A percentile compares a stretch with the other conserved stretches of the same genome.
phyloP scores from a whole-genome alignment of 2,797 vertebrate species.

The Amblyopsis hoosieri region DNA sequence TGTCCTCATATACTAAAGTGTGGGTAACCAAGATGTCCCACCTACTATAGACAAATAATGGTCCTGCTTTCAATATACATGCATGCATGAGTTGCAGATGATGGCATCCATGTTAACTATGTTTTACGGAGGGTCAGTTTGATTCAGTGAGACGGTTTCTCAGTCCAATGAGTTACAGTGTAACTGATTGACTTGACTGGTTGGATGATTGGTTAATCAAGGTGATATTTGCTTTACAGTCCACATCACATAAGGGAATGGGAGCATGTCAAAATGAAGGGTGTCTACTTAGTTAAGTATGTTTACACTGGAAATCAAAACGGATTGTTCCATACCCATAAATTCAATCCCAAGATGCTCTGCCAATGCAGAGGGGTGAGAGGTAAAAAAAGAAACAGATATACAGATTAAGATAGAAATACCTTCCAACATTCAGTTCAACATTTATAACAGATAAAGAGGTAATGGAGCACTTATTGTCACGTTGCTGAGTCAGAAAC shows the following conservation, averaged over 20 bases:
- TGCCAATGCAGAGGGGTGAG: slow-evolving; percentile 89
- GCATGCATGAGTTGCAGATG: slow-evolving; percentile 58
- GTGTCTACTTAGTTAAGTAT: slow-evolving; percentile 69
- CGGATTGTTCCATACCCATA: slow-evolving; percentile 95
- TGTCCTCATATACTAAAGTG: too few species aligned
- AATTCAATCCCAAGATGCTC: slow-evolving; percentile 99
- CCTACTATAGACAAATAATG: slow-evolving; percentile 38
- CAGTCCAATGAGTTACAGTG: slow-evolving; percentile 49
- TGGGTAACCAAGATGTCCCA: too few species aligned
- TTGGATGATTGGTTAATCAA: slow-evolving; percentile 69
- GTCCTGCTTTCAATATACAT: slow-evolving; percentile 37
- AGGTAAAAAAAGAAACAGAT: slow-evolving; percentile 72
- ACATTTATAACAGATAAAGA: slow-evolving; percentile 56
- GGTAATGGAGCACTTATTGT: slow-evolving; percentile 45
- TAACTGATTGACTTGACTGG: slow-evolving; percentile 55
- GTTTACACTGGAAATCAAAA: slow-evolving; percentile 84
- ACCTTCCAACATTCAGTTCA: slow-evolving; percentile 74
- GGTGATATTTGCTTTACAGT: slow-evolving; percentile 72
- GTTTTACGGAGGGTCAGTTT: slow-evolving; percentile 58
- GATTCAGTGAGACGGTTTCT: slow-evolving; percentile 16
- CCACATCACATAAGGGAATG: slow-evolving; percentile 74
- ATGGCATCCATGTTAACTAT: slow-evolving; percentile 70
- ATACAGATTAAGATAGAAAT: slow-evolving; percentile 85
- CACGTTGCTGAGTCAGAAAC: slow-evolving; percentile 45
- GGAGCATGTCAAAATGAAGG: slow-evolving; percentile 71